Evolutionary conservation across 2,888 invertebrate species (phyloP).

Genomic region (Cephus pulcher): DNA sequence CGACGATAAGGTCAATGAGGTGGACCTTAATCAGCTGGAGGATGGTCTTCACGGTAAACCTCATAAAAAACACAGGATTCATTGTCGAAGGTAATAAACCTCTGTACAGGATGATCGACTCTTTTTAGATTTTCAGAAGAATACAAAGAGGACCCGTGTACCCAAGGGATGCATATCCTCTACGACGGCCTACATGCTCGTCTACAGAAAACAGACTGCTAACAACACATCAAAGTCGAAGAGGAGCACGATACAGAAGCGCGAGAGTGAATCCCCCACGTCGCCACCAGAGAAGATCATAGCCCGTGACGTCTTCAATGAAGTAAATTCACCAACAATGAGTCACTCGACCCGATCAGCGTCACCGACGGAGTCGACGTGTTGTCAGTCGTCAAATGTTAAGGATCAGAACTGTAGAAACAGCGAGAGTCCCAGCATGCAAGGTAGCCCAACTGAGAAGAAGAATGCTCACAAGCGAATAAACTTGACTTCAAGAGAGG

Average conservation of each 20-base stretch:
- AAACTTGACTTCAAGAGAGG: not conserved
- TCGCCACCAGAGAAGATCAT: not conserved
- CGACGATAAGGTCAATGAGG: conserved; percentile 70
- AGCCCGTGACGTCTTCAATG: not conserved
- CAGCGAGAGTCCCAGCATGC: not conserved
- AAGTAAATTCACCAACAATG: not conserved
- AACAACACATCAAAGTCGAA: conserved; percentile 3
- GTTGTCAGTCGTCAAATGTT: not conserved
- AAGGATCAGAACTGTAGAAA: not conserved
- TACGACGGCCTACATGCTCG: conserved; percentile 74
- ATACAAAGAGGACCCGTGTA: conserved; percentile 57
- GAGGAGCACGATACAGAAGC: conserved; percentile 10
- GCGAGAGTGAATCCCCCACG: not conserved
- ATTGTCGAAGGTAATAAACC: not conserved
- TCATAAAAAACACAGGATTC: not conserved
- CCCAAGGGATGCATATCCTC: conserved; percentile 69
- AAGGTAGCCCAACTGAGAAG: not conserved
- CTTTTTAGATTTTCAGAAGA: conserved; percentile 34
- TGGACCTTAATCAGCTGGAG: conserved; percentile 64
- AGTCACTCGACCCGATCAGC: not conserved
- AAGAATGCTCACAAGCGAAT: not conserved
- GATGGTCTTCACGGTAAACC: conserved; percentile 40
- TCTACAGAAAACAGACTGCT: conserved; percentile 65
- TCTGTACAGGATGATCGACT: not conserved
- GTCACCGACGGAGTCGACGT: not conserved